phyloP scores from a whole-genome alignment of 1,140 invertebrate genomes.

The Ceratitis capitata region DNA sequence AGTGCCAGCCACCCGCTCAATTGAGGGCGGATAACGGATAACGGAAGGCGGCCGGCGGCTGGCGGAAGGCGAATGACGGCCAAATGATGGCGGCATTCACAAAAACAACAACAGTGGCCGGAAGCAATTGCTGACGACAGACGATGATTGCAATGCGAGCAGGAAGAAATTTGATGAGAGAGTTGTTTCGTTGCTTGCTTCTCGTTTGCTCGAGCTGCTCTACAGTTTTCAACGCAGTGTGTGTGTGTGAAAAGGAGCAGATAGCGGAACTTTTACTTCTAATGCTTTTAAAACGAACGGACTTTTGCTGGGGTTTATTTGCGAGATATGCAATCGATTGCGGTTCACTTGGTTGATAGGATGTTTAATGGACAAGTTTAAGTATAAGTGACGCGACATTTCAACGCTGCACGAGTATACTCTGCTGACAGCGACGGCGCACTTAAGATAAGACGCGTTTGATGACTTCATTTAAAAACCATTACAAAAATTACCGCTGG shows the following conservation, averaged over 20 bases:
- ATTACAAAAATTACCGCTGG: neutral
- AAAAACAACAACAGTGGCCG: conserved; percentile 10
- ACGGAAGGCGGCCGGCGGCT: neutral
- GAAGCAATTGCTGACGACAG: conserved; percentile 5
- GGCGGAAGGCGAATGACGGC: no score
- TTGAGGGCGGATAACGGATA: neutral
- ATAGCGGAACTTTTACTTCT: conserved; percentile 4
- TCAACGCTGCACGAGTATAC: neutral
- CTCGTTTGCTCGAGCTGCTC: neutral
- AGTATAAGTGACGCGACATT: neutral
- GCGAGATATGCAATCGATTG: neutral
- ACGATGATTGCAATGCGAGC: conserved; percentile 15
- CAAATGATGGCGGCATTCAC: neutral
- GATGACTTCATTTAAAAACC: conserved; percentile 11
- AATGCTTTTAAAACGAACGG: neutral
- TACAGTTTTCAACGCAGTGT: no score
- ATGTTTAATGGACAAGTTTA: conserved; percentile 14
- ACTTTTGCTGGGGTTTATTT: neutral
- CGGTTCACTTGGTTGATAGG: conserved; percentile 8
- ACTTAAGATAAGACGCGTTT: neutral
- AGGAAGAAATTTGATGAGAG: neutral
- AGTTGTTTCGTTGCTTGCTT: neutral
- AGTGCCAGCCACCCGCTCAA: neutral
- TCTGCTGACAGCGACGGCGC: neutral
- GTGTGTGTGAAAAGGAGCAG: neutral